A percentile compares a stretch with the other conserved stretches of the same genome.
phyloP scores from a whole-genome alignment of 2,113 vertebrate genomes.

The Oxyura jamaicensis region DNA sequence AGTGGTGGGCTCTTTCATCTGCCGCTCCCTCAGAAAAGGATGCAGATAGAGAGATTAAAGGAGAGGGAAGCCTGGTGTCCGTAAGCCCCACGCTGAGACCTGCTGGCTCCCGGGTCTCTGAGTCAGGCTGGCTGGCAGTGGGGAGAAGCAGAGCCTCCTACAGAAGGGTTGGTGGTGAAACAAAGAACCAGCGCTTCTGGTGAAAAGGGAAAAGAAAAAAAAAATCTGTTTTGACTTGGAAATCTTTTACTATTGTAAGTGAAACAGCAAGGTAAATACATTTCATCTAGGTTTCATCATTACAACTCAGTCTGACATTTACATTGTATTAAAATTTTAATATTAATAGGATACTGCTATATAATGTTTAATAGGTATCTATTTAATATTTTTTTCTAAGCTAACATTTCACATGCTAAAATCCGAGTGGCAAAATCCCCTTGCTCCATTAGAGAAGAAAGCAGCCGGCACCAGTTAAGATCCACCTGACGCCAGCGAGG shows the following conservation, averaged over 20 bases:
- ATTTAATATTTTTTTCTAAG: neutral
- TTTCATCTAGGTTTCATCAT: conserved; percentile 10
- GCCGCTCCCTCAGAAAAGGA: neutral
- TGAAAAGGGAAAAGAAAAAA: neutral
- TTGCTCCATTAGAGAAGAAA: neutral
- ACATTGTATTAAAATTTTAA: conserved; percentile 41
- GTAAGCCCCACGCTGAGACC: fast-evolving
- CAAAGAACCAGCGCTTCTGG: neutral
- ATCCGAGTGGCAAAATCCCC: conserved; percentile 8
- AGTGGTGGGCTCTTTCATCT: conserved; percentile 45
- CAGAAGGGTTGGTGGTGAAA: neutral
- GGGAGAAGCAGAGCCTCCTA: neutral
- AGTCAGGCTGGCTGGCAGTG: neutral
- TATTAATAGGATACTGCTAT: neutral
- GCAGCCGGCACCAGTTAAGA: neutral
- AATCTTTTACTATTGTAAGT: neutral
- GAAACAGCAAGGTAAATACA: conserved; percentile 25
- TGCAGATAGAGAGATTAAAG: neutral
- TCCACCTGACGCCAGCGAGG: neutral
- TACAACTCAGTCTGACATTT: conserved; percentile 31
- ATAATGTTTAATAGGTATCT: neutral
- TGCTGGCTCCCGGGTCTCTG: neutral
- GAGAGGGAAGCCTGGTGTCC: neutral
- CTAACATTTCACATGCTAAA: conserved; percentile 41
- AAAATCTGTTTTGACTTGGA: neutral